These are phyloP conservation scores for Caenorhabditis zanzibari DNA, from an alignment of 2,888 invertebrate species.

Conservation along the genomic window DNA sequence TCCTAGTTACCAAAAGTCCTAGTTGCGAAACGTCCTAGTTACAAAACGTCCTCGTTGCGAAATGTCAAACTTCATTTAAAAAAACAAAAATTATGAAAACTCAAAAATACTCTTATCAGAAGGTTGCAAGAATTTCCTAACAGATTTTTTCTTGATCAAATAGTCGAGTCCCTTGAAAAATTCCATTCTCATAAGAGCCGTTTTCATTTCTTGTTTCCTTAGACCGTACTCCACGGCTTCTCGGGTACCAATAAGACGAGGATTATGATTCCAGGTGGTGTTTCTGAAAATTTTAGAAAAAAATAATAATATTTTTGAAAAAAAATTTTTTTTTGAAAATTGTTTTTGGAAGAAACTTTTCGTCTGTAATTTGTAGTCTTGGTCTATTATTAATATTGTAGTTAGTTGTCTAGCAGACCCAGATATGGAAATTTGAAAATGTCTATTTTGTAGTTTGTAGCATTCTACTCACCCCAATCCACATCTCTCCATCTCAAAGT, in stretches of 20 bases:
- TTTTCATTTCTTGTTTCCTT: constrained; percentile 1
- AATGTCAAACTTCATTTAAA: too few relatives aligned
- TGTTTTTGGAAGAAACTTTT: too few relatives aligned
- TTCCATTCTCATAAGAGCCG: not conserved
- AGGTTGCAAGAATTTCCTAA: not conserved
- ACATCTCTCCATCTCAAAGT: constrained; percentile 44
- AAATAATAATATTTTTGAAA: too few relatives aligned
- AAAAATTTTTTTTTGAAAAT: too few relatives aligned
- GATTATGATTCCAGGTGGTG: constrained; percentile 40
- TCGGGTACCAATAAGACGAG: not conserved
- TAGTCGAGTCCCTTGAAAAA: not conserved
- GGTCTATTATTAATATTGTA: not conserved
- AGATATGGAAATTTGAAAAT: too few relatives aligned
- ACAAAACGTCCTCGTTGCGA: too few relatives aligned
- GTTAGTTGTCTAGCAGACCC: too few relatives aligned
- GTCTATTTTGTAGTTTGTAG: too few relatives aligned
- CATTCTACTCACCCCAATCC: constrained; percentile 7
- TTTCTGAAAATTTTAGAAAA: constrained; percentile 35
- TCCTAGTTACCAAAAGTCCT: too few relatives aligned
- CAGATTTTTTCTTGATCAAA: not conserved
- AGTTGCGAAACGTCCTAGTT: too few relatives aligned
- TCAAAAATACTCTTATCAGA: not conserved
- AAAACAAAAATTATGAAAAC: not conserved
- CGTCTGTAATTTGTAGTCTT: too few relatives aligned
- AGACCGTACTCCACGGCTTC: constrained; percentile 10